Percentiles rank a stretch among this genome's conserved stretches.
Conservation (phyloP, 2,888 invertebrate genomes). For the Megalurothrips usitatus region DNA sequence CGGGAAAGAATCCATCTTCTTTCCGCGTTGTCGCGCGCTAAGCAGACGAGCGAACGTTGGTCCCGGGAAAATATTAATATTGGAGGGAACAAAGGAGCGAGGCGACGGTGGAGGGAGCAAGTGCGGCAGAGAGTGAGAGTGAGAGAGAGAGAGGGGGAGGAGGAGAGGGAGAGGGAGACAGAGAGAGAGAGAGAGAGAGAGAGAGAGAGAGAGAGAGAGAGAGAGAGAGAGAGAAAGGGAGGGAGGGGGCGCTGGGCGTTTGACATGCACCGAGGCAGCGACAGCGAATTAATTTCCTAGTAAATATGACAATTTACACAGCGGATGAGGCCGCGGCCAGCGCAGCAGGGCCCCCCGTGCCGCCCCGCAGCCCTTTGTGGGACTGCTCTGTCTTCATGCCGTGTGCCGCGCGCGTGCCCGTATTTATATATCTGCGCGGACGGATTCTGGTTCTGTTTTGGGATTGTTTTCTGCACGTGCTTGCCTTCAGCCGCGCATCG, state of each 20-base stretch:
- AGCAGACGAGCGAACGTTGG: background rate
- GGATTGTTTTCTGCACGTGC: too few species aligned
- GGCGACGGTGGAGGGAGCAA: background rate
- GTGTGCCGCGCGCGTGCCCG: too few species aligned
- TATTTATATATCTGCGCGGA: too few species aligned
- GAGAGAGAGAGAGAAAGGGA: background rate
- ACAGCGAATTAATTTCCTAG: conserved; percentile 9
- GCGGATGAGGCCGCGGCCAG: background rate
- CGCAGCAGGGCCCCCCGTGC: too few species aligned
- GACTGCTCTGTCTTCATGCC: too few species aligned
- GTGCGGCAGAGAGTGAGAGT: background rate
- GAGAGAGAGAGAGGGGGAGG: background rate
- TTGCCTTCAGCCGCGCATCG: too few species aligned
- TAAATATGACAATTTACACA: background rate
- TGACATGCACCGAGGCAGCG: background rate
- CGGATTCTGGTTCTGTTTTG: too few species aligned
- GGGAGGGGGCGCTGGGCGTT: background rate
- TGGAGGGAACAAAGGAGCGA: background rate
- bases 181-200: too few species aligned
- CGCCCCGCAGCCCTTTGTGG: too few species aligned
- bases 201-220: too few species aligned
- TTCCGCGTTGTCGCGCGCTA: background rate
- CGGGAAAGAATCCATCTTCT: background rate
- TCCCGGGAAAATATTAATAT: conserved; percentile 13
- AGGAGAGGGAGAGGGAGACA: background rate